phyloP scores from a whole-genome alignment of 2,113 vertebrate species.

The Cryptomyrus ogoouensis region DNA sequence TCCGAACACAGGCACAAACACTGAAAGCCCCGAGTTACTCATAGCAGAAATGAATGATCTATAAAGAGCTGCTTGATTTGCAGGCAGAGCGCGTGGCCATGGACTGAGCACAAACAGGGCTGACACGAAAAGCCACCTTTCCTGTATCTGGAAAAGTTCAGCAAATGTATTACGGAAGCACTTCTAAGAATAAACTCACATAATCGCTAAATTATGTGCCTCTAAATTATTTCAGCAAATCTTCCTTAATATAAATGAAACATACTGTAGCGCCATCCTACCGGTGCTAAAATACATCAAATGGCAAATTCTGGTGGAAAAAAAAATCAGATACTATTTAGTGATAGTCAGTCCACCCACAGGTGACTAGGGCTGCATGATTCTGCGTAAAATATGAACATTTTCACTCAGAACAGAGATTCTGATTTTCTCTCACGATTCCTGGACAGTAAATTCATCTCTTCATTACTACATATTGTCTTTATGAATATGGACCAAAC shows the following conservation, averaged over 20 bases:
- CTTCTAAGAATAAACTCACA: not conserved
- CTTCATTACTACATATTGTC: too few relatives aligned
- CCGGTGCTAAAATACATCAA: not conserved
- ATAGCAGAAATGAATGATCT: not conserved
- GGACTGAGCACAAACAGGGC: not conserved
- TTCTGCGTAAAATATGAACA: too few relatives aligned
- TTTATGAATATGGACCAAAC: too few relatives aligned
- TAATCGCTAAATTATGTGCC: too few relatives aligned
- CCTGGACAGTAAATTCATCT: too few relatives aligned
- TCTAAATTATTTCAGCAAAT: not conserved
- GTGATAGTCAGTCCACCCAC: not conserved
- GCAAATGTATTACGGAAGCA: not conserved
- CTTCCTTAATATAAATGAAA: not conserved
- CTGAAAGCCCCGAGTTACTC: not conserved
- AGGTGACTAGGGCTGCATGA: too few relatives aligned
- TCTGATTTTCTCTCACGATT: too few relatives aligned
- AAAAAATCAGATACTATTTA: not conserved
- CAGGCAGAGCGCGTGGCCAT: not conserved
- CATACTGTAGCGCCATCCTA: not conserved
- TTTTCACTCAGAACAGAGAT: too few relatives aligned
- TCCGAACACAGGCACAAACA: too few relatives aligned
- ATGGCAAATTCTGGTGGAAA: not conserved
- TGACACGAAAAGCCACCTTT: not conserved
- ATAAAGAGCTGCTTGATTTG: not conserved
- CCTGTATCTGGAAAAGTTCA: not conserved